A percentile compares a stretch with the other conserved stretches of the same genome.
Evolutionary conservation across 2,113 vertebrate genomes (phyloP).

Genomic region (Cinclus cinclus): DNA sequence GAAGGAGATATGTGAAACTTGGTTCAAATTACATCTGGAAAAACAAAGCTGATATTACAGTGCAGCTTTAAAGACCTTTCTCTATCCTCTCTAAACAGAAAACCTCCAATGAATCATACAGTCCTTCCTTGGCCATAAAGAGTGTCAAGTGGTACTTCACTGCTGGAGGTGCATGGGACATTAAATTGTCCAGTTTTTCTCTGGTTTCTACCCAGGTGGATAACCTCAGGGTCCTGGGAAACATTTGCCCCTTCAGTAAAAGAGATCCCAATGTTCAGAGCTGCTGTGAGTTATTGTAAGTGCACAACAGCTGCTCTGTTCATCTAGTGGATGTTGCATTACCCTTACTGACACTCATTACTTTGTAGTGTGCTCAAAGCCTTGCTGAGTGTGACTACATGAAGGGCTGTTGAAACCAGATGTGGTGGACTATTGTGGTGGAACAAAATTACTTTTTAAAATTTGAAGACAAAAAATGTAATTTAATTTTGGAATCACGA

Average conservation of each 20-base stretch:
- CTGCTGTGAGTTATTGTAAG: constrained; percentile 31
- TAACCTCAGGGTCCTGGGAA: constrained; percentile 61
- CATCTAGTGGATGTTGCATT: background rate
- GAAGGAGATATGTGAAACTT: background rate
- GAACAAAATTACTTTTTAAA: background rate
- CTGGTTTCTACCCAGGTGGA: constrained; percentile 36
- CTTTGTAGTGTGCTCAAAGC: constrained; percentile 3
- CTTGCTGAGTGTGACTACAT: background rate
- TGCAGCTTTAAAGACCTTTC: background rate
- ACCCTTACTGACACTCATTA: background rate
- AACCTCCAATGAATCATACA: background rate
- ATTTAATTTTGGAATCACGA: background rate
- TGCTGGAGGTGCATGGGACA: background rate
- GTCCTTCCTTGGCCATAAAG: constrained; percentile 25
- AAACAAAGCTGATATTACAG: background rate
- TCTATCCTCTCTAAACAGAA: constrained; percentile 5
- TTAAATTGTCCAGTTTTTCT: constrained; percentile 1
- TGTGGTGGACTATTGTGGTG: background rate
- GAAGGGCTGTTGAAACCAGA: constrained; percentile 33
- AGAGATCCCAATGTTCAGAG: background rate
- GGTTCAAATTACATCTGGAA: background rate
- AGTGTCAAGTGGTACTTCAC: background rate
- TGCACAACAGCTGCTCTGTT: constrained; percentile 23
- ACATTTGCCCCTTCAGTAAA: background rate
- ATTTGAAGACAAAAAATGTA: background rate